Conservation (phyloP, 53 echinoderm and acorn worm genomes). For the Henricia sp. region DNA sequence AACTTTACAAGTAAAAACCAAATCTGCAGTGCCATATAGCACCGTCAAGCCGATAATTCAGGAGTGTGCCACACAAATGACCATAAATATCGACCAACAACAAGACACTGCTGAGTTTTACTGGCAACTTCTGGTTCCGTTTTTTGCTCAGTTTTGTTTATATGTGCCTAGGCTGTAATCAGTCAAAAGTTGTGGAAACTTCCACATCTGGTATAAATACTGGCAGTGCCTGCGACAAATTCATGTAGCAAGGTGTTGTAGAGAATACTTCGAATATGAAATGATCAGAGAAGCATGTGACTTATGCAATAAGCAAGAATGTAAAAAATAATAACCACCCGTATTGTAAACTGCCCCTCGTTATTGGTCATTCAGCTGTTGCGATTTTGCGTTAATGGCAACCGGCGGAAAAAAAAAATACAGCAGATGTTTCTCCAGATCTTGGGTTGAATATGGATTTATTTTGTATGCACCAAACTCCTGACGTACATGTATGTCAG, state of each 20-base stretch:
- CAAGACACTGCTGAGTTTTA: constrained; percentile 6
- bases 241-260: neutral
- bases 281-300: neutral
- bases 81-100: neutral
- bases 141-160: neutral
- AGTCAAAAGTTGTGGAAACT: neutral
- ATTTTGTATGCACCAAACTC: no score
- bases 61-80: constrained; percentile 2
- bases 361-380: neutral
- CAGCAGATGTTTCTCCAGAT: no score
- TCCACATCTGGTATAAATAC: neutral
- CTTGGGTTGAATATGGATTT: no score
- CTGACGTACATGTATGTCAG: no score
- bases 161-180: neutral
- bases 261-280: no score
- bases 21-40: neutral
- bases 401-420: neutral
- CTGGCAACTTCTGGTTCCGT: neutral
- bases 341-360: constrained; percentile 9
- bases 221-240: no score
- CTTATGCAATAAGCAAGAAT: neutral
- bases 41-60: neutral
- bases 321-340: neutral
- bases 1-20: neutral
- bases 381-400: neutral